These are phyloP conservation scores for Baryphthengus martii DNA, from an alignment of 2,113 vertebrate genomes.

Conservation along the genomic window DNA sequence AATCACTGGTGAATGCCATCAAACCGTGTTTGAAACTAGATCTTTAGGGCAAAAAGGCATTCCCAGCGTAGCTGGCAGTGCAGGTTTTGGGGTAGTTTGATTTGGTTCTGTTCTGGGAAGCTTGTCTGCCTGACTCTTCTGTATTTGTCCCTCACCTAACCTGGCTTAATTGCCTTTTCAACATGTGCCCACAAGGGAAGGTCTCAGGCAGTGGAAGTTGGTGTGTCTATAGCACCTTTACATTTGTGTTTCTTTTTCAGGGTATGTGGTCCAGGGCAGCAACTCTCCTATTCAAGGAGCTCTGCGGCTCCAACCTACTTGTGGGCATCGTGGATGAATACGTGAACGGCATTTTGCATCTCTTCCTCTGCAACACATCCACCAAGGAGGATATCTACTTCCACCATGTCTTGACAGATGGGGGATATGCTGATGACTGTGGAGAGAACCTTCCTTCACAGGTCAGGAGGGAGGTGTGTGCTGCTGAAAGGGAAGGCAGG, in stretches of 20 bases:
- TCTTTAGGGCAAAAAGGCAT: not conserved
- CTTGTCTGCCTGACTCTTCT: not conserved
- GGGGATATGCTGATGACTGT: slow-evolving; percentile 78
- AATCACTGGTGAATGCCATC: not conserved
- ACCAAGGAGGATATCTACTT: slow-evolving; percentile 84
- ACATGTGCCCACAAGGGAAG: not conserved
- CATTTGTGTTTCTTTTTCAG: slow-evolving; percentile 63
- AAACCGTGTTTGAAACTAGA: not conserved
- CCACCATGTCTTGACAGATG: slow-evolving; percentile 76
- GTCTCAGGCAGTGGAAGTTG: not conserved
- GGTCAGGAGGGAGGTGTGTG: not conserved
- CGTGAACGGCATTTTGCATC: slow-evolving; percentile 77
- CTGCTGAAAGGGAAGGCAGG: not conserved
- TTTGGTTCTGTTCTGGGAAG: not conserved
- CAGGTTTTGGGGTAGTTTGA: not conserved
- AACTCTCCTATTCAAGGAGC: slow-evolving; percentile 74
- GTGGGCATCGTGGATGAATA: slow-evolving; percentile 86
- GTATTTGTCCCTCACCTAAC: not conserved
- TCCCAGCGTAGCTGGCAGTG: not conserved
- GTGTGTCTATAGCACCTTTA: not conserved
- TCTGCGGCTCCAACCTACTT: slow-evolving; percentile 79
- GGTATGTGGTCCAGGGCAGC: slow-evolving; percentile 79
- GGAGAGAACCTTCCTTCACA: slow-evolving; percentile 68
- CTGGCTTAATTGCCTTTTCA: not conserved
- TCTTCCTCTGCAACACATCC: slow-evolving; percentile 89